Evolutionary conservation across 2,113 vertebrate genomes (phyloP), one percentile per base, ranked within the genome.

Genomic region (Elanus axillaris): DNA sequence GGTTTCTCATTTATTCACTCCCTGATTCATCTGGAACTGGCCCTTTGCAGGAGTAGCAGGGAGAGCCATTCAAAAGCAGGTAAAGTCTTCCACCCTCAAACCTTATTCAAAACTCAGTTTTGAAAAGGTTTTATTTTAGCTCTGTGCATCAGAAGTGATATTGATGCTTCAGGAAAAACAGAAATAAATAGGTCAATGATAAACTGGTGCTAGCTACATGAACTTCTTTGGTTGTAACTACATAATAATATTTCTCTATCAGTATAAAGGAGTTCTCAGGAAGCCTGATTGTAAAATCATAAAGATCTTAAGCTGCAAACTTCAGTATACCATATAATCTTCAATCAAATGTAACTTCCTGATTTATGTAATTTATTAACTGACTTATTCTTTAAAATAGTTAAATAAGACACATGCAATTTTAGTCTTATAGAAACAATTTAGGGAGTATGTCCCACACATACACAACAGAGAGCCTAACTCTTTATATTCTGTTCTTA

Each of bases 11-110:
- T 27, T 40, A 64, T 40, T 67, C 23, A 40, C 9, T 64, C 32
- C 62, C 16, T 17, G 25, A 48, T 47, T 42, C 31, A n/a, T 7
- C 36, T 68, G 22, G 34, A n/a, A 62, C 42, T 13, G 27, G 38
- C 6, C 19, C 17, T 34, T 15, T 6, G 13, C n/a, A n/a, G n/a
- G 45, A 19, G 16, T 1, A 38, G 7, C 0, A 4, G 11, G n/a
- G 31, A 40, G 8, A 71, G 18, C 20, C 5, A 5, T 22, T 47
- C 31, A 63, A 71, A 66, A 56, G 36, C 18, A 82, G 20, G 17
- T 11, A 14, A 55, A 79, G 16, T 3, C 32, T 67, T 52, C 17
- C 3, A 52, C 7, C 15, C 10, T 64, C 34, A 52, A 23, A 60
- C 32, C 16, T 43, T 21, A 79, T n/a, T 60, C 13, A 68, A 75